Base-by-base conservation (phyloP, 2,888 invertebrate species). In the Hemithea aestivaria region DNA sequence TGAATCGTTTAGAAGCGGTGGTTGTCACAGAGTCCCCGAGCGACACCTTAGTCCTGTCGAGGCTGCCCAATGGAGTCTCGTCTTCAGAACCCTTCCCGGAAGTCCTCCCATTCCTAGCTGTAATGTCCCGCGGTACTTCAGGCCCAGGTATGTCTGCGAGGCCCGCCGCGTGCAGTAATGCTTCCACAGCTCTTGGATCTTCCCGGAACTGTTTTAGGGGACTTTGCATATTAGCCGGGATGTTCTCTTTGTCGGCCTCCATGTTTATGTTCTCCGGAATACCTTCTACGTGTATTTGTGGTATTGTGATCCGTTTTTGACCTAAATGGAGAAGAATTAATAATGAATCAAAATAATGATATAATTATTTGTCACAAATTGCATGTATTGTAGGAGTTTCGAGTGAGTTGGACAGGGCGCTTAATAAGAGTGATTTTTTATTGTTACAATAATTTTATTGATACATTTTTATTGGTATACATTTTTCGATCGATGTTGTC, bases 41-140 rank as follows among this genome's bases (percentile, higher is more conserved):
- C 2, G 84, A 85, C 22, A 85, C 84, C 40, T 72, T 77, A 0
- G 85, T 85, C 9, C 85, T 62, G 36, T 85, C 85, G 9, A 83
- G 45, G 40, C 85, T 85, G 1, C 85, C 85, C 10, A 82, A 40
- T 1, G 61, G 81, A 0, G 83, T 76, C 35, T 84, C 84, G 0
- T 73, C 67, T 3, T 16, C 16, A 5, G 3, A 4, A 16, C 16
- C 16, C 5, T 16, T 16, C 16, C 16, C 16, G 2, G 16, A 16
- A 16, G 16, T 16, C 16, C 16, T 16, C 3, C n/a, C n/a, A n/a
- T n/a, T n/a, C n/a, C n/a, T n/a, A n/a, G n/a, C n/a, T n/a, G n/a
- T n/a, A n/a, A n/a, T n/a, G n/a, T n/a, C n/a, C n/a, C n/a, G n/a
- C n/a, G n/a, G n/a, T n/a, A n/a, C 3, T 11, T 11, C 23, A 34